Percentiles rank a stretch among this genome's conserved stretches.
These are phyloP conservation scores for Corythaeola cristata DNA, from an alignment of 2,113 vertebrate genomes.

Conservation along the genomic window DNA sequence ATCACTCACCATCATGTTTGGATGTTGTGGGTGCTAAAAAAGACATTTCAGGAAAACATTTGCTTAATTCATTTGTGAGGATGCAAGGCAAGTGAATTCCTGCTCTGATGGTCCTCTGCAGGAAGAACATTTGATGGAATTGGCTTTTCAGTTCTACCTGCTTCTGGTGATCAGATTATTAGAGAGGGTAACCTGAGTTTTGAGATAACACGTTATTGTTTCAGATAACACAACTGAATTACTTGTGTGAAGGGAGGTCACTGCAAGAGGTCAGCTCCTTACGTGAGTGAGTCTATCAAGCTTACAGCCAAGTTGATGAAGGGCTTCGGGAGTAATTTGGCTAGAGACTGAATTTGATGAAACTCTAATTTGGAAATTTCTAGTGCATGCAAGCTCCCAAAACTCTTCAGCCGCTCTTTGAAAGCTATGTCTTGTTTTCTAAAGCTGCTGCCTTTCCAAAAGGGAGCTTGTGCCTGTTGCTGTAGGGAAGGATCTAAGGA, in stretches of 20 bases:
- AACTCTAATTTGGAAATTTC: neutral
- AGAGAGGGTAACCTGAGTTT: neutral
- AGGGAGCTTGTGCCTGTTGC: neutral
- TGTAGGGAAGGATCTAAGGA: neutral
- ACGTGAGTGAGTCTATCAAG: neutral
- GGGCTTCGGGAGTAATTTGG: neutral
- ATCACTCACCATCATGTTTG: slow-evolving; percentile 64
- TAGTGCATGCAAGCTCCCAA: neutral
- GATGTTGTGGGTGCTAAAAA: slow-evolving; percentile 64
- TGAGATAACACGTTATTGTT: neutral
- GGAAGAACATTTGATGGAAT: neutral
- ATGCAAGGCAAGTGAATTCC: neutral
- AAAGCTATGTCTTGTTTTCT: neutral
- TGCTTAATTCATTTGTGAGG: neutral
- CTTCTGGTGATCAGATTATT: neutral
- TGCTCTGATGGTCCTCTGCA: neutral
- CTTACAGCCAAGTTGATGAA: neutral
- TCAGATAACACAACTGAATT: neutral
- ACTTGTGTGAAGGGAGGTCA: neutral
- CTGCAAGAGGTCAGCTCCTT: neutral
- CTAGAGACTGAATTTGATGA: neutral
- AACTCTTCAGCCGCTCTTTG: neutral
- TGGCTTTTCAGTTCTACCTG: neutral
- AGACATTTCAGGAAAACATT: neutral
- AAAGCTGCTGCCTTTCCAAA: neutral